phyloP scores from a whole-genome alignment of 2,888 invertebrate species.

The Phania funesta region DNA sequence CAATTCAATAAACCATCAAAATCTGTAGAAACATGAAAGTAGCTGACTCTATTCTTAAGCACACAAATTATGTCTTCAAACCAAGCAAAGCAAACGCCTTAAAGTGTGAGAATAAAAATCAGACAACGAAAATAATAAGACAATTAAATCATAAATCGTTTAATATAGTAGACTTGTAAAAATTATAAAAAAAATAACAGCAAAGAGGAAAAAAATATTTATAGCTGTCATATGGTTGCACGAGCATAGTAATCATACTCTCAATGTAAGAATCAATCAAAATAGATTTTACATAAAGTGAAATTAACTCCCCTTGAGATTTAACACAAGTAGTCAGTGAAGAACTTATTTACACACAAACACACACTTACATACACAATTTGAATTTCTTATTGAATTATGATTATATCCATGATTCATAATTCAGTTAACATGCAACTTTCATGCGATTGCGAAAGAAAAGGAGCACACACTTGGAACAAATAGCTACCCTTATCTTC shows the following conservation, averaged over 20 bases:
- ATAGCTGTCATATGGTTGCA: too few relatives aligned
- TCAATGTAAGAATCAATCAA: conserved; percentile 57
- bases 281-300: conserved; percentile 24
- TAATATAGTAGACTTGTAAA: conserved; percentile 49
- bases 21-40: background rate
- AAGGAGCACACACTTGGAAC: background rate
- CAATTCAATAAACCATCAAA: background rate
- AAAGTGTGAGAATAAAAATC: background rate
- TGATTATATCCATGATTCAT: conserved; percentile 64
- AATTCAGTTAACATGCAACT: conserved; percentile 70
- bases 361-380: background rate
- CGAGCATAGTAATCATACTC: conserved; percentile 25
- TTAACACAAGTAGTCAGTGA: conserved; percentile 18
- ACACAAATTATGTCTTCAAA: too few relatives aligned
- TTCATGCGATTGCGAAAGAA: conserved; percentile 54
- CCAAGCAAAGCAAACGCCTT: conserved; percentile 31
- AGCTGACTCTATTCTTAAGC: background rate
- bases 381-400: conserved; percentile 58
- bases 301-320: conserved; percentile 24
- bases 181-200: conserved; percentile 11
- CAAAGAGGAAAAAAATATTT: conserved; percentile 20
- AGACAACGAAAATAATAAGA: conserved; percentile 41
- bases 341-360: background rate
- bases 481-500: background rate
- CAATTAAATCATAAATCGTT: conserved; percentile 59